phyloP scores from a whole-genome alignment of 2,113 vertebrate species.

The Onychostoma macrolepis region DNA sequence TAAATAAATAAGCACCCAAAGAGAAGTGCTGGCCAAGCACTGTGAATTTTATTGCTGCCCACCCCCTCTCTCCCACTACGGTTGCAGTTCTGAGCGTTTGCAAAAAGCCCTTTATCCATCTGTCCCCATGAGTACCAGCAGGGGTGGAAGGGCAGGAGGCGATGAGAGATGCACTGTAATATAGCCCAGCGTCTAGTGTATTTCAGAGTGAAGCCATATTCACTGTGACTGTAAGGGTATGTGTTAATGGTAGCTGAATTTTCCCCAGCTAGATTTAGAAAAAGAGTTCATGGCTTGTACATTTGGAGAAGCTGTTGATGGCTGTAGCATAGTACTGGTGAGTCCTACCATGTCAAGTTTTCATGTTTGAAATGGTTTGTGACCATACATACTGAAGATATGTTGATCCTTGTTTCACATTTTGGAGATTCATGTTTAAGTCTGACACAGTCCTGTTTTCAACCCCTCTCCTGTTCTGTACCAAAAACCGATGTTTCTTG shows the following conservation, averaged over 20 bases:
- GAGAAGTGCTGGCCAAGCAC: conserved; percentile 28
- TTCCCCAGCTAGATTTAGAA: not conserved
- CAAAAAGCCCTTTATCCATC: conserved; percentile 38
- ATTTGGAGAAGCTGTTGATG: not conserved
- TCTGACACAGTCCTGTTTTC: not conserved
- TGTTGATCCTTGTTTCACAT: not conserved
- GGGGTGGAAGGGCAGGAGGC: conserved; percentile 19
- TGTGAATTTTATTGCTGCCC: conserved; percentile 19
- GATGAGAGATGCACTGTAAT: conserved; percentile 25
- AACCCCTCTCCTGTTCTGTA: not conserved
- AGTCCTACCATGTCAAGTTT: not conserved
- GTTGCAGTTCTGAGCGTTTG: not conserved
- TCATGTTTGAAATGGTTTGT: not conserved
- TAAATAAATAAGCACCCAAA: conserved; percentile 27
- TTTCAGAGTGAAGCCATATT: conserved; percentile 12
- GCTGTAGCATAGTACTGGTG: not conserved
- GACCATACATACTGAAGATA: not conserved
- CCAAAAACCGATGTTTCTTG: not conserved
- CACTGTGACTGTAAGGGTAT: not conserved
- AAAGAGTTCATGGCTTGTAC: not conserved
- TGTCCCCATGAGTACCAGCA: conserved; percentile 2
- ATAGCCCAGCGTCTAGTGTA: not conserved
- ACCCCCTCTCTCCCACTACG: conserved; percentile 16
- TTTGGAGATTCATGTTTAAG: not conserved
- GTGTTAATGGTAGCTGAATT: not conserved